Evolutionary conservation across 2,888 invertebrate genomes (phyloP).

Genomic region (Brassicogethes aeneus): DNA sequence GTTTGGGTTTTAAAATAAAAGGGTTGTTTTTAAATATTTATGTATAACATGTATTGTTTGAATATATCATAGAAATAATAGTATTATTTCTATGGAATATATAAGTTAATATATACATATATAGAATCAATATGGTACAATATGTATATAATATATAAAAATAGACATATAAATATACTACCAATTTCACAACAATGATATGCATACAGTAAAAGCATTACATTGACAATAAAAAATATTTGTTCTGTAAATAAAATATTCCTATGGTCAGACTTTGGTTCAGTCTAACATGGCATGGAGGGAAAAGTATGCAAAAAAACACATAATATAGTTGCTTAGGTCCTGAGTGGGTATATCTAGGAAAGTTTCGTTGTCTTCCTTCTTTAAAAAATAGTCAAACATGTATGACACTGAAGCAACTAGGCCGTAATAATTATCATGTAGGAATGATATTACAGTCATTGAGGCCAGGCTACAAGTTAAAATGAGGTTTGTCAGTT

Average conservation of each 20-base stretch:
- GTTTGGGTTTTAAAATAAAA: no score
- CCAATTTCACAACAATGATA: constrained; percentile 18
- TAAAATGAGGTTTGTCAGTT: constrained; percentile 19
- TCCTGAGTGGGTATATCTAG: constrained; percentile 34
- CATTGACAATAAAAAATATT: constrained; percentile 11
- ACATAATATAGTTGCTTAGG: constrained; percentile 36
- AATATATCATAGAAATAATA: no score
- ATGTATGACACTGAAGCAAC: constrained; percentile 29
- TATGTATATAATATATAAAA: constrained; percentile 15
- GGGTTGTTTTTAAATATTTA: no score
- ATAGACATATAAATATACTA: constrained; percentile 13
- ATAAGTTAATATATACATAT: not conserved
- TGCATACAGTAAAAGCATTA: constrained; percentile 15
- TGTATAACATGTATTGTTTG: no score
- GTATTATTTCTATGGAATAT: no score
- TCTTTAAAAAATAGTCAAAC: constrained; percentile 31
- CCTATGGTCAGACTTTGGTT: constrained; percentile 2
- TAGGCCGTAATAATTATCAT: constrained; percentile 31
- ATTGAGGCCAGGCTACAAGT: constrained; percentile 25
- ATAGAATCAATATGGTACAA: not conserved
- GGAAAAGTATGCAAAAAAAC: constrained; percentile 36
- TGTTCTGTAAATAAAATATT: constrained; percentile 8
- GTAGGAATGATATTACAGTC: constrained; percentile 23
- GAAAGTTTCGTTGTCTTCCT: constrained; percentile 23
- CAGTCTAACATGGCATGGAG: constrained; percentile 23